Evolutionary conservation across 1,140 invertebrate species (phyloP), one percentile per base, ranked within the genome.

Genomic region (Dryas iulia): DNA sequence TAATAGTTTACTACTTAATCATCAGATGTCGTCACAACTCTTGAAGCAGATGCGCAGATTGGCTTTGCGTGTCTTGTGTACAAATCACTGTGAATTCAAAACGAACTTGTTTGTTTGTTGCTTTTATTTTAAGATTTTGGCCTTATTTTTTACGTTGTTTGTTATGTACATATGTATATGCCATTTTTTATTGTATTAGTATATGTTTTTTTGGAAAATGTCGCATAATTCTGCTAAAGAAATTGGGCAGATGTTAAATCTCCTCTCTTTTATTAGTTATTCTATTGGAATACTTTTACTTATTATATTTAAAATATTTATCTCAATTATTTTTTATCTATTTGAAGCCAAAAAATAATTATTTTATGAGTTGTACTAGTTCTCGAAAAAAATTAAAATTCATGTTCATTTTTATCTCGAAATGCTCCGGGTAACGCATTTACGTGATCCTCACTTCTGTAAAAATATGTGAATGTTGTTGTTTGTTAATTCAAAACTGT

Each of bases 1-100:
- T 62, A 62, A 62, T 53, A 62, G 25, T 52, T 61, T 61, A 53
- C 25, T 61, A 61, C 39, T 62, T 52, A 30, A 62, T 62, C 59
- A 53, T 53, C 59, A 26, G 25, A 53, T 62, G 59, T 30, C 59
- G 59, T 62, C 59, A 62, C 39, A 62, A 30, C 25, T 62, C 39
- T 53, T 28, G 59, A 30, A 52, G 26, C 26, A 53, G 59, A 62
- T 62, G 26, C 39, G 39, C 26, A 61, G 39, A 61, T 61, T 61
- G 35, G 33, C 35, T 61, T 47, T 26, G 59, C 33, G 35, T 31
- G 59, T 47, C 5, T 26, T 24, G 23, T 56, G 24, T 59, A 33
- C 23, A 25, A 23, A 47, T 21, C 39, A 21, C 18, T 10, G 39
- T 47, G 6, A 10, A 47, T 47, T 47, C 21, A 10, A 47, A 47